A percentile compares a stretch with the other conserved stretches of the same genome.
Conservation (phyloP, 2,797 vertebrate genomes). For the Pogoniulus pusillus region DNA sequence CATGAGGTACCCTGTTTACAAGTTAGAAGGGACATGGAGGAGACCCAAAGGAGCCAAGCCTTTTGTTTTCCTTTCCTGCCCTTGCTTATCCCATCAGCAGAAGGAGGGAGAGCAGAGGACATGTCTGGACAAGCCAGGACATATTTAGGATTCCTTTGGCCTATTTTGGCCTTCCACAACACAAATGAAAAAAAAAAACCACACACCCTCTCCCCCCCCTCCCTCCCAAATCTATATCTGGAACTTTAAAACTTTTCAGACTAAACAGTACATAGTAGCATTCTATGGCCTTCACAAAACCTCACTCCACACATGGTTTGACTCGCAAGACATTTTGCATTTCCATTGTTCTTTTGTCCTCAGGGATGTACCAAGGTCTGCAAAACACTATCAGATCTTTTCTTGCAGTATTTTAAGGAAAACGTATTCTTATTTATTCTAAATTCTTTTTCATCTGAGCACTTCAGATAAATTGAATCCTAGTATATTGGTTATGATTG, state of each 20-base stretch:
- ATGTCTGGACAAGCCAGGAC: too few species aligned
- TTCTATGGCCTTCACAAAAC: background rate
- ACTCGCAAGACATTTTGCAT: background rate
- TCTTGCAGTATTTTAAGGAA: background rate
- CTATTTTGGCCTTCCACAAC: too few species aligned
- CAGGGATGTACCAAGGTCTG: slow-evolving; percentile 12
- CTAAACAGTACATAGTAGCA: background rate
- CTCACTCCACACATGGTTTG: background rate
- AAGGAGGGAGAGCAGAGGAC: too few species aligned
- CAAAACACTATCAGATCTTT: background rate
- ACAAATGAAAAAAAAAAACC: background rate
- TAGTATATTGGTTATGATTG: background rate
- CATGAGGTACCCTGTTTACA: too few species aligned
- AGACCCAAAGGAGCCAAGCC: too few species aligned
- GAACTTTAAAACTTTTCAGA: background rate
- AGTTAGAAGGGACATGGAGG: too few species aligned
- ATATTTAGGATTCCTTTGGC: too few species aligned
- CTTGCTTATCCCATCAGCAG: too few species aligned
- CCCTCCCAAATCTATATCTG: background rate
- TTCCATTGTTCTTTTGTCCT: background rate
- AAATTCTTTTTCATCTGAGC: background rate
- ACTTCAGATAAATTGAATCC: background rate
- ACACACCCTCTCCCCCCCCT: too few species aligned
- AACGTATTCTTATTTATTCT: background rate
- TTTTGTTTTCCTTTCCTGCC: too few species aligned